Base-by-base conservation (phyloP, 2,797 vertebrate species). In the Leucoraja ocellata region DNA sequence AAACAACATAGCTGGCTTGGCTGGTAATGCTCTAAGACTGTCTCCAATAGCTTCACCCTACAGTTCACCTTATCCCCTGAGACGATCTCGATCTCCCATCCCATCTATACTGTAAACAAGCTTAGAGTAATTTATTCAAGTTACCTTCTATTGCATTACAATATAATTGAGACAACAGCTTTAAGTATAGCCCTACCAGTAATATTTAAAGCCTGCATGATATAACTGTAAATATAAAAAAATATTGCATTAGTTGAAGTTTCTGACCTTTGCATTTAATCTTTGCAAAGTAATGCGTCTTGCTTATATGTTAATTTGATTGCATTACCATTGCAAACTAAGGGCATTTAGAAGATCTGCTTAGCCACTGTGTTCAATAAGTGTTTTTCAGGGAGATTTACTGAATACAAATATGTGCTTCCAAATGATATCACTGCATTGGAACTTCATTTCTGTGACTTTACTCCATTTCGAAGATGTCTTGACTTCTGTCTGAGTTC, bases 1-100 rank as follows among this genome's bases (percentile, higher is more conserved):
- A 98, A 99, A 97, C 98, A 98, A 98, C 98, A 98, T 99, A 97
- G 96, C 97, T 94, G 97, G 97, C 97, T 95, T 98, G 97, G 96
- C 97, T 95, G 97, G 97, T 96, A 99, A 97, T 96, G 94, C 97
- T 96, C 97, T 99, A 97, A 97, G 97, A 95, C 97, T 98, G 95
- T 98, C 98, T 97, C 98, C 98, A 94, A 97, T 98, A 95, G 97
- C 97, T 96, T 98, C 98, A 95, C 98, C 98, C 94, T 99, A 98
- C 96, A 97, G 96, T 97, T 99, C 98, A 93, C 98, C 98, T 96
- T 98, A 98, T 97, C 98, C 97, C 93, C 97, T 98, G 95, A 97
- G 97, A 95, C 97, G 98, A 93, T 97, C 98, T 94, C 97, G 98
- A 94, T 98, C 98, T 95, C 98, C 98, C 94, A 98, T 99, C 93